These are phyloP conservation scores for Palloptera scutellata DNA, from an alignment of 2,888 invertebrate genomes.

Conservation along the genomic window DNA sequence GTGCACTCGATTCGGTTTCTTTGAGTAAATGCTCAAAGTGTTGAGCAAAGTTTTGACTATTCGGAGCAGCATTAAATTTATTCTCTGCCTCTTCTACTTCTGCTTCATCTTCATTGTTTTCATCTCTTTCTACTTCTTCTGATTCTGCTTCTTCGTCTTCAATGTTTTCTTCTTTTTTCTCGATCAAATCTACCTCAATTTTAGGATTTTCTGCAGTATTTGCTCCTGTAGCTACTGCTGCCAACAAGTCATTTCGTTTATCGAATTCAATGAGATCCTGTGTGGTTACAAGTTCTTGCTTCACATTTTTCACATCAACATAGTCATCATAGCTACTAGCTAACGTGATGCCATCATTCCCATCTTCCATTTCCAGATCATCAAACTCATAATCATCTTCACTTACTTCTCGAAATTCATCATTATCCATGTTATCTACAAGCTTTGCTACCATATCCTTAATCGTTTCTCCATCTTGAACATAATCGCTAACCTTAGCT, in stretches of 20 bases:
- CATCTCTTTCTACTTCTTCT: not conserved
- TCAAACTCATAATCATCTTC: too few relatives aligned
- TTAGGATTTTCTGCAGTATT: too few relatives aligned
- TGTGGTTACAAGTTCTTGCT: conserved; percentile 8
- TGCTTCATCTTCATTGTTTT: not conserved
- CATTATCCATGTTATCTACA: conserved; percentile 8
- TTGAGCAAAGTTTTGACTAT: conserved; percentile 10
- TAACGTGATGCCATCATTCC: not conserved
- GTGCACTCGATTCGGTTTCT: conserved; percentile 53
- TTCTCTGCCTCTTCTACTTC: not conserved
- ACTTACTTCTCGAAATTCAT: conserved; percentile 1
- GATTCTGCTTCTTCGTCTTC: not conserved
- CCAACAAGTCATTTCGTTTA: not conserved
- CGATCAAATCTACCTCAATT: too few relatives aligned
- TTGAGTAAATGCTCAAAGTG: conserved; percentile 52
- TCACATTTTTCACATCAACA: not conserved
- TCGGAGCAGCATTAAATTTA: conserved; percentile 9
- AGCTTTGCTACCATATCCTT: not conserved
- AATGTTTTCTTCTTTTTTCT: not conserved
- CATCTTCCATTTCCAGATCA: conserved; percentile 10
- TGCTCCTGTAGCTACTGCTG: not conserved
- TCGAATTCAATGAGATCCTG: conserved; percentile 21
- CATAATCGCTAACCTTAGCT: not conserved
- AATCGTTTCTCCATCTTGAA: not conserved
- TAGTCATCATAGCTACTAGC: not conserved